Base-by-base conservation (phyloP, 2,797 vertebrate species). In the Cynopterus sphinx region DNA sequence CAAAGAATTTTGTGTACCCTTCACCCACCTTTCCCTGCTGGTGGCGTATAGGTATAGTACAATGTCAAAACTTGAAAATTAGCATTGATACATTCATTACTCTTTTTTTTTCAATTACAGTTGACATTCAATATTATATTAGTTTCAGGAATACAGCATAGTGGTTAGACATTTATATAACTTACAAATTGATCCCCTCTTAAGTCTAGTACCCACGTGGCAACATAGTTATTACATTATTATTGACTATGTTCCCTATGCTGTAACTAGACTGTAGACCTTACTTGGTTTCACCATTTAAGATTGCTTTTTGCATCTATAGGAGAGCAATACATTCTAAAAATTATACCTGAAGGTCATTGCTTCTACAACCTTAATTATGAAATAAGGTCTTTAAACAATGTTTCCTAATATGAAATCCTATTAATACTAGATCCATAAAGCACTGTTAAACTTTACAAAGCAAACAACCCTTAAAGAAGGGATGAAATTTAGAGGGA, bases 341-440 rank as follows among this genome's bases (percentile, higher is more conserved):
- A 93, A 75, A 68, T 79, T 88, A 1, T 78, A 39, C 82, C n/a
- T 82, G 55, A 87, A 90, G 24, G 22, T 57, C 19, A 90, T 97
- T 95, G 55, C 46, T 94, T 91, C 70, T 63, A 73, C 71, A 33
- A 17, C 53, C 9, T 43, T 84, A 68, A n/a, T 94, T 86, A 93
- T 65, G 22, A 93, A 93, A 73, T 75, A 81, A 88, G 53, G 8
- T 59, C 55, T 84, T 84, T 55, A 77, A 70, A 39, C 24, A 73
- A 36, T 68, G 94, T 84, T 94, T 73, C 24, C 78, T 71, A 77
- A 61, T 73, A 61, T 49, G 96, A 84, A 83, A 65, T 61, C 59
- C 55, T 93, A 19, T 71, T 95, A 94, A 96, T 93, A 78, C 43
- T 83, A 86, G 71, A 87, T 88, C 46, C 31, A 49, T 78, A 95